phyloP scores from a whole-genome alignment of 1,140 invertebrate species.

The Rhizoglyphus robini region DNA sequence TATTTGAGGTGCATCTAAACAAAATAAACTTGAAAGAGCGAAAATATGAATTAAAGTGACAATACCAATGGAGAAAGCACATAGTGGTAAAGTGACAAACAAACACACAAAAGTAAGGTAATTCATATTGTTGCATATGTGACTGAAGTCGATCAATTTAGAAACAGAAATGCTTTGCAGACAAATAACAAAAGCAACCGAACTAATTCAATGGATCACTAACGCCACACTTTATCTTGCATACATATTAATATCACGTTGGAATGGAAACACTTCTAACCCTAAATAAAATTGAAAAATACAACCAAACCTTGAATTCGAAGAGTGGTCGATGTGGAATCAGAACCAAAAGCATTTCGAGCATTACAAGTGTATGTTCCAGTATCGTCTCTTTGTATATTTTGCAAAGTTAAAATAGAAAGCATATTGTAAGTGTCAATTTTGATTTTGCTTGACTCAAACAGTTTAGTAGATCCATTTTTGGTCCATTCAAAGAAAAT shows the following conservation, averaged over 20 bases:
- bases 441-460: background rate
- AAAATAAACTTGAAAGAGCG: too few relatives aligned
- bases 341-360: conserved; percentile 11
- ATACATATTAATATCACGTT: background rate
- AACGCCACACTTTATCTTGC: background rate
- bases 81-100: too few relatives aligned
- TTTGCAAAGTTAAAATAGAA: background rate
- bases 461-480: background rate
- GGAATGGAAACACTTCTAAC: background rate
- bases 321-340: conserved; percentile 15
- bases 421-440: background rate
- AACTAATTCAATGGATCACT: background rate
- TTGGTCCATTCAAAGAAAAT: background rate
- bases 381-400: background rate
- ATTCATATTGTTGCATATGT: too few relatives aligned
- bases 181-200: background rate
- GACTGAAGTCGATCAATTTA: too few relatives aligned
- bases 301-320: conserved; percentile 20
- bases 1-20: background rate
- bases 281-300: background rate
- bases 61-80: too few relatives aligned
- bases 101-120: too few relatives aligned
- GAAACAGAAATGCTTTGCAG: too few relatives aligned
- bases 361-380: conserved; percentile 24
- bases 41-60: too few relatives aligned